phyloP scores from a whole-genome alignment of 2,113 vertebrate species.

The Cyphomyrus plagiostoma region DNA sequence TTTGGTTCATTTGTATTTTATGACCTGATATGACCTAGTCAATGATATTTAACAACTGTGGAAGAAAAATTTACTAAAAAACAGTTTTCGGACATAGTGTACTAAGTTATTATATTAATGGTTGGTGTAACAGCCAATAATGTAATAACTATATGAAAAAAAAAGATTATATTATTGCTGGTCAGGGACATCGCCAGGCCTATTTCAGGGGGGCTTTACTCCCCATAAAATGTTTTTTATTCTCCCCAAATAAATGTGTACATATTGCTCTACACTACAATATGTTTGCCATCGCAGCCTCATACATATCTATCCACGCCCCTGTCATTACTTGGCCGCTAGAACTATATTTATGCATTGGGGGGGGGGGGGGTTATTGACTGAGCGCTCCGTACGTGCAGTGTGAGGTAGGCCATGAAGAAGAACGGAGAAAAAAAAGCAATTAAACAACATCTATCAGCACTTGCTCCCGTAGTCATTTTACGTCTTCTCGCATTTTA shows the following conservation, averaged over 20 bases:
- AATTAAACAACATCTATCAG: neutral
- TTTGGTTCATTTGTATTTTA: neutral
- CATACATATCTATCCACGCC: neutral
- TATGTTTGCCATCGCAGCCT: neutral
- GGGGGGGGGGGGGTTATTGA: neutral
- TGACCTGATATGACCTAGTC: neutral
- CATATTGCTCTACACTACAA: neutral
- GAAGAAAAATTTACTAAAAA: neutral
- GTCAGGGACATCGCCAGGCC: neutral
- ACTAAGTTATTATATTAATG: neutral
- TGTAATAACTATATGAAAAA: too few species aligned
- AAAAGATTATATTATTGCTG: neutral
- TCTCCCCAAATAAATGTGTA: neutral
- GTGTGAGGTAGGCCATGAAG: neutral
- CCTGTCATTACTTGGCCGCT: neutral
- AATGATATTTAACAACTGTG: neutral
- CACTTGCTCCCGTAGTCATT: neutral
- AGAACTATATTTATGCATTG: neutral
- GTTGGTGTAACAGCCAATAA: neutral
- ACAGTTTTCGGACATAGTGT: neutral
- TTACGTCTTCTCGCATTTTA: neutral
- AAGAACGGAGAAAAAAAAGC: neutral
- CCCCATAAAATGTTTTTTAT: neutral
- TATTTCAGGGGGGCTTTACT: neutral
- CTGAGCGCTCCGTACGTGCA: neutral